Evolutionary conservation across 2,888 invertebrate genomes (phyloP).

Genomic region (Lobophora halterata): DNA sequence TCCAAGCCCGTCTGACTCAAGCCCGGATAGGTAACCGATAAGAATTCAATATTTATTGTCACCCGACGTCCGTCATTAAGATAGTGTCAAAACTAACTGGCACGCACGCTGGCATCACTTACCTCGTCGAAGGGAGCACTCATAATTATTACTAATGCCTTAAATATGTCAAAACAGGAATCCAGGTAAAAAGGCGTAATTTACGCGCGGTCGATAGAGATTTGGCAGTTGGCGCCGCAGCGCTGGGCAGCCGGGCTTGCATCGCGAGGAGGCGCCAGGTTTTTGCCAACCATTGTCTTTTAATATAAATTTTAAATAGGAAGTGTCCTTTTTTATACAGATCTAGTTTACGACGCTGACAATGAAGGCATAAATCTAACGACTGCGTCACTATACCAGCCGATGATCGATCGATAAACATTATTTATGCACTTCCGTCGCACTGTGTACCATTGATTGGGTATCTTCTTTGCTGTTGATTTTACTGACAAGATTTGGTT

Average conservation of each 20-base stretch:
- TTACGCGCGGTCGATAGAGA: constrained; percentile 79
- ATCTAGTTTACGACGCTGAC: constrained; percentile 80
- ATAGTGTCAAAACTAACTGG: constrained; percentile 79
- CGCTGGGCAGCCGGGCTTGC: constrained; percentile 49
- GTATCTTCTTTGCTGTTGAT: constrained; percentile 49
- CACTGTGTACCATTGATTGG: constrained; percentile 46
- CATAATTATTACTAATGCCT: constrained; percentile 82
- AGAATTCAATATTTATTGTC: constrained; percentile 79
- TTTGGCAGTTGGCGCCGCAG: constrained; percentile 79
- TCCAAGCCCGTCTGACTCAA: constrained; percentile 61
- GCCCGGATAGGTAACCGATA: constrained; percentile 69
- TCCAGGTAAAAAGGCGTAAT: constrained; percentile 81
- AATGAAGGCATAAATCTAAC: constrained; percentile 80
- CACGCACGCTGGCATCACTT: constrained; percentile 63
- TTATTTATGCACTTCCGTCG: constrained; percentile 79
- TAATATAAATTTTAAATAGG: constrained; percentile 81
- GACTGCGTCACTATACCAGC: constrained; percentile 65
- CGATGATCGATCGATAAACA: constrained; percentile 80
- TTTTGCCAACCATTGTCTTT: constrained; percentile 80
- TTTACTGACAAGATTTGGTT: constrained; percentile 57
- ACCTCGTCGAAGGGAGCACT: constrained; percentile 67
- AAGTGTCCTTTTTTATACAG: constrained; percentile 80
- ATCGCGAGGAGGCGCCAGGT: constrained; percentile 74
- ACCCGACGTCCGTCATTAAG: constrained; percentile 78
- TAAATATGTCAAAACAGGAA: constrained; percentile 82